Evolutionary conservation across 2,888 invertebrate genomes (phyloP).

Genomic region (Agrotis exclamationis): DNA sequence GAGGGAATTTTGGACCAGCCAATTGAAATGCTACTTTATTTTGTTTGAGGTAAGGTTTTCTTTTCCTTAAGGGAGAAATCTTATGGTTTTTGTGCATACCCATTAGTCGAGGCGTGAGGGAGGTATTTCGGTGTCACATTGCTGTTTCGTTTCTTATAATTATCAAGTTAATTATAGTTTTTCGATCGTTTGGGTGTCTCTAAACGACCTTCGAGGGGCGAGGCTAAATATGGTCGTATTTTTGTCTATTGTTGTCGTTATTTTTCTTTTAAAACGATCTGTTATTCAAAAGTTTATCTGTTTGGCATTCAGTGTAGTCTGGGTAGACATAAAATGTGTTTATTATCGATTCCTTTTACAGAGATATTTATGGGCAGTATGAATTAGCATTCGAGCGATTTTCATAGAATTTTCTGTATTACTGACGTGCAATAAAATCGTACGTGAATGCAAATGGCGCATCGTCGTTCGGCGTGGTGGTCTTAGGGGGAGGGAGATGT

Average conservation of each 20-base stretch:
- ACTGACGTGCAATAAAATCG: too few species aligned
- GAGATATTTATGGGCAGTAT: too few species aligned
- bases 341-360: too few species aligned
- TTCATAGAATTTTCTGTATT: too few species aligned
- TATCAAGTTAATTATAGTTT: conserved; percentile 69
- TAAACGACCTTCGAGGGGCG: conserved; percentile 47
- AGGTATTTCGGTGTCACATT: conserved; percentile 73
- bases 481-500: too few species aligned
- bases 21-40: conserved; percentile 25
- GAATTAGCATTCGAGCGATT: too few species aligned
- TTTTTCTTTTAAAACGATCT: neutral
- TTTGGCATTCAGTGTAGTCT: neutral
- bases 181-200: conserved; percentile 33
- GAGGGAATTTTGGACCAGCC: neutral
- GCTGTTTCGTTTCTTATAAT: conserved; percentile 68
- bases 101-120: conserved; percentile 73
- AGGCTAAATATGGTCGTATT: conserved; percentile 16
- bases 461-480: too few species aligned
- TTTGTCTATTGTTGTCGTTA: conserved; percentile 5
- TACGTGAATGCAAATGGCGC: too few species aligned
- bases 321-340: too few species aligned
- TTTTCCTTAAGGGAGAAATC: conserved; percentile 7
- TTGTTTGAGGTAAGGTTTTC: neutral
- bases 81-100: conserved; percentile 67
- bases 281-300: neutral